phyloP scores from a whole-genome alignment of 2,888 invertebrate genomes.

The Seladonia tumulorum region DNA sequence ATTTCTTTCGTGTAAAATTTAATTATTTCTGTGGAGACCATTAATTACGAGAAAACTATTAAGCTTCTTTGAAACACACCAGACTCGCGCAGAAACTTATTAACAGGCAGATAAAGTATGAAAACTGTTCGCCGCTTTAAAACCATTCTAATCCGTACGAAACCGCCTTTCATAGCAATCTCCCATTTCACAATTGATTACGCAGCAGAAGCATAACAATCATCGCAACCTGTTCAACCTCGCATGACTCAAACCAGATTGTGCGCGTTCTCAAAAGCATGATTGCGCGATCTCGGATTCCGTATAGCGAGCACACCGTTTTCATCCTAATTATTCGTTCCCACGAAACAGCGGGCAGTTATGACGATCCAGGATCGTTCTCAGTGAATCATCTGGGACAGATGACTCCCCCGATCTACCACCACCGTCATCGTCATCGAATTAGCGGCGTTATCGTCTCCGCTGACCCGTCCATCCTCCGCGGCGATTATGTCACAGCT shows the following conservation, averaged over 20 bases:
- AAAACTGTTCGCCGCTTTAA: not conserved
- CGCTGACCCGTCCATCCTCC: conserved; percentile 36
- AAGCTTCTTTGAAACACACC: not conserved
- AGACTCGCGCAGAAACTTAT: not conserved
- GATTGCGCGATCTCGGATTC: not conserved
- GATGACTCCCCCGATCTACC: not conserved
- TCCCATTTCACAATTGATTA: conserved; percentile 2
- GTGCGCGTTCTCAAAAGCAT: not conserved
- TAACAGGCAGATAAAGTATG: not conserved
- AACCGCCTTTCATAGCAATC: not conserved
- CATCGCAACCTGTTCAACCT: not conserved
- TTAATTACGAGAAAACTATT: not conserved
- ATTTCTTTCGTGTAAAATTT: too few species aligned
- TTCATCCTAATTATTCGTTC: conserved; percentile 2
- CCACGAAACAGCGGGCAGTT: not conserved
- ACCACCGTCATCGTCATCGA: not conserved
- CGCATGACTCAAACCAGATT: not conserved
- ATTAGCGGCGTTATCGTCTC: conserved; percentile 22
- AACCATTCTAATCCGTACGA: not conserved
- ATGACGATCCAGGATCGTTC: too few species aligned
- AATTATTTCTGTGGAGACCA: not conserved
- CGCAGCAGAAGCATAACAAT: conserved; percentile 3
- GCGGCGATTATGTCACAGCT: conserved; percentile 49
- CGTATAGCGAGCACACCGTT: not conserved
- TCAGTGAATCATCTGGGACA: not conserved